These are phyloP conservation scores for Exephanes ischioxanthus DNA, from an alignment of 2,888 invertebrate genomes.

Conservation along the genomic window DNA sequence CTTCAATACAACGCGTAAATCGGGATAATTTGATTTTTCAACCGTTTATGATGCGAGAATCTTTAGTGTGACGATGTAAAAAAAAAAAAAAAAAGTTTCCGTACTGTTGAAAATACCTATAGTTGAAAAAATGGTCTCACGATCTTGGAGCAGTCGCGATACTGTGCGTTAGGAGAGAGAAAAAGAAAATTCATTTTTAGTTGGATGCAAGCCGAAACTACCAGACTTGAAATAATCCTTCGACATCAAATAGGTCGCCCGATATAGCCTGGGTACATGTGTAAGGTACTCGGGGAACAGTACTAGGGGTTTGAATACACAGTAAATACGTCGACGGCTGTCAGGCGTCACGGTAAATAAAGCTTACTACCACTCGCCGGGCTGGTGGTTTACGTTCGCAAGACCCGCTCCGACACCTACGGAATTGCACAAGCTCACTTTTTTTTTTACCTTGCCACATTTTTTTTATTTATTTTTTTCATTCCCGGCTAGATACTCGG, in stretches of 20 bases:
- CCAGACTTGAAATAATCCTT: not conserved
- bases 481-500: constrained; percentile 22
- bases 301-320: constrained; percentile 35
- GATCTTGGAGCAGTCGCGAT: not conserved
- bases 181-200: not conserved
- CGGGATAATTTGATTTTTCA: not conserved
- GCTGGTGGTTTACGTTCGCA: constrained; percentile 45
- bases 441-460: constrained; percentile 24
- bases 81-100: too few relatives aligned
- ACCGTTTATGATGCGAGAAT: not conserved
- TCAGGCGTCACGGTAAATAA: constrained; percentile 57
- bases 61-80: not conserved
- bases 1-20: not conserved
- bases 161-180: not conserved
- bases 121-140: not conserved
- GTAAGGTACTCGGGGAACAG: constrained; percentile 16
- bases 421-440: constrained; percentile 32
- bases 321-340: constrained; percentile 48
- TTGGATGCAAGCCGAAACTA: not conserved
- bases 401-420: constrained; percentile 33
- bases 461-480: constrained; percentile 21
- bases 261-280: not conserved
- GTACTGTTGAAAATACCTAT: not conserved
- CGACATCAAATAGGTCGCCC: constrained; percentile 8
- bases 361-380: constrained; percentile 47